Conservation (phyloP, 2,888 invertebrate species). For the Hemithea aestivaria region DNA sequence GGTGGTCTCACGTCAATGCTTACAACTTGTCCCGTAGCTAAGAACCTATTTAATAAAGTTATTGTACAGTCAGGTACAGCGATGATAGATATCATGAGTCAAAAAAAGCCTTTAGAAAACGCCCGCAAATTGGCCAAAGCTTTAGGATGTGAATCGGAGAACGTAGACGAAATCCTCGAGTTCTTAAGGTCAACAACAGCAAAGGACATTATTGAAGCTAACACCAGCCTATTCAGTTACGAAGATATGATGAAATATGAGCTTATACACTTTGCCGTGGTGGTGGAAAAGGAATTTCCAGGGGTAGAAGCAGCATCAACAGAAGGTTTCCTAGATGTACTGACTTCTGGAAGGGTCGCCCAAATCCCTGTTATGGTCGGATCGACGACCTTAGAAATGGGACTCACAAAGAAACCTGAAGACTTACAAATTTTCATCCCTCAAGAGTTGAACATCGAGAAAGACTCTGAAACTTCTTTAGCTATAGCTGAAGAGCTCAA, state of each 20-base stretch:
- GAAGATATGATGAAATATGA: constrained; percentile 26
- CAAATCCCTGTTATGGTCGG: constrained; percentile 65
- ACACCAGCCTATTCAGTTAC: constrained; percentile 31
- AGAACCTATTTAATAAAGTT: constrained; percentile 55
- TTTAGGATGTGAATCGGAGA: constrained; percentile 56
- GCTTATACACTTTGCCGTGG: constrained; percentile 36
- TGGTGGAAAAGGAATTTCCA: constrained; percentile 64
- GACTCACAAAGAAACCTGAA: constrained; percentile 37
- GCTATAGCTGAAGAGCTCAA: constrained; percentile 51
- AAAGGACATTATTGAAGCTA: constrained; percentile 55
- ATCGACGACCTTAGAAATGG: constrained; percentile 49
- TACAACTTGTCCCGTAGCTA: constrained; percentile 59
- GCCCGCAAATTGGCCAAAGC: constrained; percentile 48
- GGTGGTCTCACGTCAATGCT: constrained; percentile 47
- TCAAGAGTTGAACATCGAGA: constrained; percentile 47
- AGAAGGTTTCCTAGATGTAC: constrained; percentile 52
- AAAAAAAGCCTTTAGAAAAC: constrained; percentile 54
- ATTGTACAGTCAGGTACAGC: constrained; percentile 63
- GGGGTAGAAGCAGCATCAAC: constrained; percentile 56
- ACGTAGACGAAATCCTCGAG: constrained; percentile 57
- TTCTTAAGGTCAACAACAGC: constrained; percentile 55
- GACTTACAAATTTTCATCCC: constrained; percentile 59
- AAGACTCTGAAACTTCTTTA: constrained; percentile 47
- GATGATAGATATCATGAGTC: constrained; percentile 40
- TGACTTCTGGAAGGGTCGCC: constrained; percentile 60